These are phyloP conservation scores for Lucinisca nassula DNA, from an alignment of 2,888 invertebrate genomes.

Conservation along the genomic window DNA sequence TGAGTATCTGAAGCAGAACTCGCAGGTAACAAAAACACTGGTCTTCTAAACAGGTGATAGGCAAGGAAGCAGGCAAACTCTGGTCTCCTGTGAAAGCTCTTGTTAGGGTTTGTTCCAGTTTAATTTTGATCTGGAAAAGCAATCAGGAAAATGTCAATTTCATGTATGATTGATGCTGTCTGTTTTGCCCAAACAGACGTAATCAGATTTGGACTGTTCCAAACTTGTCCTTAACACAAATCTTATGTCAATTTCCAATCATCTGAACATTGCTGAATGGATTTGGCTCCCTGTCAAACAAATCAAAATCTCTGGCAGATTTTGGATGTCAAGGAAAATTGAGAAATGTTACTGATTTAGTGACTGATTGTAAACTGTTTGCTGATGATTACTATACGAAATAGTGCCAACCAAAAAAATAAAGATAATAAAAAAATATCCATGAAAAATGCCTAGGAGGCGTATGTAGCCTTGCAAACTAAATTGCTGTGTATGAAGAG, in stretches of 20 bases:
- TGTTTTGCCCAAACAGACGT: background rate
- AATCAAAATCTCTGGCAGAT: background rate
- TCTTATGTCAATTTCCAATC: slow-evolving; percentile 3
- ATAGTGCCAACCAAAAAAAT: too few species aligned
- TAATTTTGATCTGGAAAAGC: background rate
- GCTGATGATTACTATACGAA: background rate
- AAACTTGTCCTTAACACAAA: background rate
- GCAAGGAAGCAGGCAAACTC: too few species aligned
- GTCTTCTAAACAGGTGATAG: too few species aligned
- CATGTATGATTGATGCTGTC: slow-evolving; percentile 2
- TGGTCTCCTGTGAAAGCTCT: background rate
- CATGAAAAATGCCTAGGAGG: too few species aligned
- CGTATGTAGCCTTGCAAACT: too few species aligned
- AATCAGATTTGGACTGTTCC: background rate
- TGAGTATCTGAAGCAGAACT: too few species aligned
- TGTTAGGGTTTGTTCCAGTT: background rate
- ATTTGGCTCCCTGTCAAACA: background rate
- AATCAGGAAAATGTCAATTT: slow-evolving; percentile 1
- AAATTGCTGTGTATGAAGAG: too few species aligned
- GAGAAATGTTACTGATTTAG: background rate
- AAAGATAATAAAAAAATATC: too few species aligned
- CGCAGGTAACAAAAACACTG: too few species aligned
- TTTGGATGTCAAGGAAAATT: background rate
- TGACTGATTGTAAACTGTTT: background rate
- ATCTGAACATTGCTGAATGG: background rate